phyloP scores from a whole-genome alignment of 2,888 invertebrate species.

The Coleophora deauratella region DNA sequence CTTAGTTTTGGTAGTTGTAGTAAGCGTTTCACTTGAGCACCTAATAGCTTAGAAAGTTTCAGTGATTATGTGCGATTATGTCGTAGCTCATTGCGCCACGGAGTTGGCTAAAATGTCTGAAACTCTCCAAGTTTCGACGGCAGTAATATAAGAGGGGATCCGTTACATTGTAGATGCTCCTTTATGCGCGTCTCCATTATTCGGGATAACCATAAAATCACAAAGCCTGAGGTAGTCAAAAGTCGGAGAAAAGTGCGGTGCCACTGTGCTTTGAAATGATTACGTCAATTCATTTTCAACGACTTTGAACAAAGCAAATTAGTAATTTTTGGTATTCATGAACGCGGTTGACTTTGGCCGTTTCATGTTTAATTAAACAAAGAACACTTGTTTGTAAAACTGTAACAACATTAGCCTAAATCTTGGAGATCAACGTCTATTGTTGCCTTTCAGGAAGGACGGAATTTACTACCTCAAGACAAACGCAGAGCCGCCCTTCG shows the following conservation, averaged over 20 bases:
- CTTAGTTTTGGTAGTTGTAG: background rate
- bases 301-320: conserved; percentile 25
- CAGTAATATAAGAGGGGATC: no score
- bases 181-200: background rate
- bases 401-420: conserved; percentile 41
- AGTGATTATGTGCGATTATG: no score
- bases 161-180: no score
- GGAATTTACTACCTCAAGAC: conserved; percentile 73
- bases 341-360: conserved; percentile 34
- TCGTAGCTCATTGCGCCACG: no score
- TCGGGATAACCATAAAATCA: background rate
- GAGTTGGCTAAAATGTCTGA: no score
- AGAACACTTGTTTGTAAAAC: conserved; percentile 41
- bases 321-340: conserved; percentile 36
- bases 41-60: background rate
- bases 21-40: background rate
- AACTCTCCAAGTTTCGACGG: no score
- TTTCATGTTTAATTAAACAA: conserved; percentile 46
- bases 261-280: background rate
- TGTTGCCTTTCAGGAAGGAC: conserved; percentile 66
- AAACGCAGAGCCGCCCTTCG: conserved; percentile 66
- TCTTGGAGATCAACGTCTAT: conserved; percentile 40
- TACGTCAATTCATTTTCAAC: conserved; percentile 4
- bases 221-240: background rate
- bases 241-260: no score